A percentile compares a stretch with the other conserved stretches of the same genome.
Conservation (phyloP, 2,888 invertebrate genomes). For the Ormyrus pomaceus region DNA sequence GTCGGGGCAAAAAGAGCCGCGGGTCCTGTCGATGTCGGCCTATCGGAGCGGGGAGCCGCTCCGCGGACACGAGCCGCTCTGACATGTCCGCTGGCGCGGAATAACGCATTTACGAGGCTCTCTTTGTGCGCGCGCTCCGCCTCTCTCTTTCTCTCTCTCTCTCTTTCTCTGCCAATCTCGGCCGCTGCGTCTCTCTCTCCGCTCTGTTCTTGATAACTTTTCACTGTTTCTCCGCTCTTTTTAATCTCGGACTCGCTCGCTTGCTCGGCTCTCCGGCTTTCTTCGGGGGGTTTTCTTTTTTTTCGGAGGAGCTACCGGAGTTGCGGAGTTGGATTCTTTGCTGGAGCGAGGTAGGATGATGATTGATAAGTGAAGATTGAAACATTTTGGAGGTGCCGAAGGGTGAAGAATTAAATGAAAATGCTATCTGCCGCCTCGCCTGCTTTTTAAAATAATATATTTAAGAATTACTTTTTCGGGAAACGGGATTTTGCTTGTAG, state of each 20-base stretch:
- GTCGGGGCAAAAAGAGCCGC: no score
- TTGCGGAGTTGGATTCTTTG: conserved; percentile 1
- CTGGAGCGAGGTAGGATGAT: no score
- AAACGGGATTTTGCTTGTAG: no score
- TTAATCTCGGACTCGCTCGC: no score
- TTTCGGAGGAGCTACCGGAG: conserved; percentile 19
- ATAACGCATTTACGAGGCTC: conserved; percentile 75
- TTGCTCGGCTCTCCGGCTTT: conserved; percentile 54
- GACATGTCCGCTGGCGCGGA: conserved; percentile 74
- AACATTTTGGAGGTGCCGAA: no score
- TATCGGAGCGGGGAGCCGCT: not conserved
- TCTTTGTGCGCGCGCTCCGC: conserved; percentile 41
- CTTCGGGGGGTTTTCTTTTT: conserved; percentile 23
- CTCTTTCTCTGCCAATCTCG: conserved; percentile 48
- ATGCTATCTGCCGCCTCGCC: no score
- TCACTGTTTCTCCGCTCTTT: conserved; percentile 37
- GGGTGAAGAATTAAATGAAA: no score
- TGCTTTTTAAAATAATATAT: no score
- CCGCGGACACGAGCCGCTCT: conserved; percentile 65
- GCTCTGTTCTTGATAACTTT: conserved; percentile 48
- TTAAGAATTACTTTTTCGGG: no score
- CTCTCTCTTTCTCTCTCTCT: conserved; percentile 58
- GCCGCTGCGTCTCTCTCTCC: conserved; percentile 55
- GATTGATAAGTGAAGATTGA: no score
- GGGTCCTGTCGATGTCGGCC: no score